Evolutionary conservation across 2,797 vertebrate genomes (phyloP).

Genomic region (Emys orbicularis): DNA sequence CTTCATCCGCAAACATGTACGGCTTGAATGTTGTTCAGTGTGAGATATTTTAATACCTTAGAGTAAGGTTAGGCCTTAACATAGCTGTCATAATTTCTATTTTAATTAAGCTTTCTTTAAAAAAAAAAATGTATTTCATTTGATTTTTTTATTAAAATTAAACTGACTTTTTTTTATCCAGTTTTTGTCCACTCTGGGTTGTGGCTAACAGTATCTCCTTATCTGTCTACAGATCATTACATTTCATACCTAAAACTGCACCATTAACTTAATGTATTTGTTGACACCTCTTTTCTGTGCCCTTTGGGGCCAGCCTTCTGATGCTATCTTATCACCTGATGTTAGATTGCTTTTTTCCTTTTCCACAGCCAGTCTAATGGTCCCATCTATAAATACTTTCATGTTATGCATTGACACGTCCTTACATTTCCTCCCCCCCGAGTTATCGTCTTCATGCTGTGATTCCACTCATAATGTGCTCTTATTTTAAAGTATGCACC

Average conservation of each 20-base stretch:
- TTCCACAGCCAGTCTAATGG: neutral
- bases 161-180: neutral
- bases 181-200: neutral
- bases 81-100: neutral
- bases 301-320: neutral
- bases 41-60: neutral
- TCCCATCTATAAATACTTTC: neutral
- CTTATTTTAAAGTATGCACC: fast-evolving
- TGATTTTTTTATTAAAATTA: neutral
- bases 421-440: neutral
- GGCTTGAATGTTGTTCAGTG: neutral
- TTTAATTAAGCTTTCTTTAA: fast-evolving
- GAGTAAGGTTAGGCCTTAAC: neutral
- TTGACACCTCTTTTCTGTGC: neutral
- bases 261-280: neutral
- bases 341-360: neutral
- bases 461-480: neutral
- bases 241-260: neutral
- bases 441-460: neutral
- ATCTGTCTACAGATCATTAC: neutral
- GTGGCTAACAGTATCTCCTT: neutral
- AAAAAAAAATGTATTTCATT: neutral
- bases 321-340: neutral
- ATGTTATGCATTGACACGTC: neutral
- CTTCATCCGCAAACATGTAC: neutral